Percentiles rank a stretch among this genome's conserved stretches.
These are phyloP conservation scores for Scomberomorus guttatus DNA, from an alignment of 2,797 vertebrate species.

Conservation along the genomic window DNA sequence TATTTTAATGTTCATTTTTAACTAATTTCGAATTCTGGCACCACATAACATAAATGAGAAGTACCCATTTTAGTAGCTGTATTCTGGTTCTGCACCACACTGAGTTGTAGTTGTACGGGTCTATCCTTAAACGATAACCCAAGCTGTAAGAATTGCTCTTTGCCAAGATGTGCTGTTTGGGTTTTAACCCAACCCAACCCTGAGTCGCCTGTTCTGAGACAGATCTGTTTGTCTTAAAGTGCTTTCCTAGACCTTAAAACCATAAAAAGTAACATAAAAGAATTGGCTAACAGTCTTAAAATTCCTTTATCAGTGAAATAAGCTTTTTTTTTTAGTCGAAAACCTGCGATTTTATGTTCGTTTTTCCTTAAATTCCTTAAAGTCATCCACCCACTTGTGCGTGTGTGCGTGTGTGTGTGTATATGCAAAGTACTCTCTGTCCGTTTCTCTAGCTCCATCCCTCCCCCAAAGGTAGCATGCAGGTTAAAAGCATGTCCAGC, in stretches of 20 bases:
- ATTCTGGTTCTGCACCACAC: neutral
- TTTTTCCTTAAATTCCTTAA: neutral
- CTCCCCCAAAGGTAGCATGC: constrained; percentile 44
- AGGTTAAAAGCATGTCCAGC: constrained; percentile 74
- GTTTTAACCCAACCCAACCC: too few relatives aligned
- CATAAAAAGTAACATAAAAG: too few relatives aligned
- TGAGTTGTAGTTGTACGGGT: constrained; percentile 7
- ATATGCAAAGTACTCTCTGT: constrained; percentile 8
- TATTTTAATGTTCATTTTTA: neutral
- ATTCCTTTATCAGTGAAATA: constrained; percentile 30
- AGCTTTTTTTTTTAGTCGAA: constrained; percentile 25
- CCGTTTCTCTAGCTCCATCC: constrained; percentile 1
- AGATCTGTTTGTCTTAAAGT: neutral
- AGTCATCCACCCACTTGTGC: too few relatives aligned
- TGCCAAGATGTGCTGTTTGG: neutral
- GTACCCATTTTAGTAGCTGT: neutral
- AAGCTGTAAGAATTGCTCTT: neutral
- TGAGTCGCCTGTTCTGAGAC: neutral
- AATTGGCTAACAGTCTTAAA: neutral
- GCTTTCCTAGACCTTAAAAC: too few relatives aligned
- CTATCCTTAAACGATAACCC: constrained; percentile 5
- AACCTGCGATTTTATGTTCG: neutral
- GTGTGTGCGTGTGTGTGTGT: too few relatives aligned
- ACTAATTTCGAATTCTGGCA: neutral
- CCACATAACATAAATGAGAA: constrained; percentile 11